These are phyloP conservation scores for Melanitta fusca DNA, from an alignment of 2,797 vertebrate species.

Conservation along the genomic window DNA sequence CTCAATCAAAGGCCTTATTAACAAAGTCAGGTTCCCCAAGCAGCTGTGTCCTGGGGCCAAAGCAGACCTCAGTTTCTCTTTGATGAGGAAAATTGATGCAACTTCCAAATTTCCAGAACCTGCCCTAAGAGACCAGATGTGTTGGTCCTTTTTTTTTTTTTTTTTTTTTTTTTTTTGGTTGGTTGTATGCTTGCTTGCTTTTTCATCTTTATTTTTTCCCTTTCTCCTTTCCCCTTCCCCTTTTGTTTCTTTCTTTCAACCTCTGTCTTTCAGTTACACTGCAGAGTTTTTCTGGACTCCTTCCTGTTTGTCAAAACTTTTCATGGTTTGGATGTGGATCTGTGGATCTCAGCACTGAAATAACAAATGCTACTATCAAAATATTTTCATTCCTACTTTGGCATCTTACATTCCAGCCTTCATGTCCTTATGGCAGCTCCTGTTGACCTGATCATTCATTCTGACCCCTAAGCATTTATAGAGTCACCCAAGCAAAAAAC, in stretches of 20 bases:
- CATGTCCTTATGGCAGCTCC: not conserved
- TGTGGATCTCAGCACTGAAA: not conserved
- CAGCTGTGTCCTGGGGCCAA: rapidly evolving
- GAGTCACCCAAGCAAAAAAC: not conserved
- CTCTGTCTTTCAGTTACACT: not conserved
- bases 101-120: not conserved
- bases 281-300: not conserved
- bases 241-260: not conserved
- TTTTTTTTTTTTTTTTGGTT: not conserved
- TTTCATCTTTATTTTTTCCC: not conserved
- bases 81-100: not conserved
- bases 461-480: not conserved
- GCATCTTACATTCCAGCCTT: not conserved
- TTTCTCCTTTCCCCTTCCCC: too few relatives aligned
- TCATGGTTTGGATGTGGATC: not conserved
- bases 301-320: not conserved
- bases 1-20: not conserved
- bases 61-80: not conserved
- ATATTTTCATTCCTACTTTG: not conserved
- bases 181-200: not conserved
- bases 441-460: not conserved
- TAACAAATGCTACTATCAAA: not conserved
- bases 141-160: not conserved
- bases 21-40: not conserved
- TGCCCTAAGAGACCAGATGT: not conserved